These are phyloP conservation scores for Bombylius discolor DNA, from an alignment of 2,888 invertebrate species.

Conservation along the genomic window DNA sequence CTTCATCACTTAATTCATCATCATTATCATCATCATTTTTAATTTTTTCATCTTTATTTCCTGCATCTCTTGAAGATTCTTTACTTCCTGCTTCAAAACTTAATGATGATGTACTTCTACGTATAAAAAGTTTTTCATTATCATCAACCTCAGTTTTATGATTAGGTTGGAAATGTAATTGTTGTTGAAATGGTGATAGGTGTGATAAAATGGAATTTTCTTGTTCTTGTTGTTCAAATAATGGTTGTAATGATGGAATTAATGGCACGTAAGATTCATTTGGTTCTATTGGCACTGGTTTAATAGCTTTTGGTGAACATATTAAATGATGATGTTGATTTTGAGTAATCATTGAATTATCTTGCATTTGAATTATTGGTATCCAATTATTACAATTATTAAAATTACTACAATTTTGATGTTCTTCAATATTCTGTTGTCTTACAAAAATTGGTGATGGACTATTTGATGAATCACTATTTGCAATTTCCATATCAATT, in stretches of 20 bases:
- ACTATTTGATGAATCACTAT: conserved; percentile 29
- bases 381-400: conserved; percentile 7
- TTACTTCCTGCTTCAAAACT: no score
- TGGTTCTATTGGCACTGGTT: not conserved
- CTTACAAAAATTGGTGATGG: conserved; percentile 10
- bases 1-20: conserved; percentile 21
- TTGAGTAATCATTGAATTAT: not conserved
- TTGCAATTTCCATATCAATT: conserved; percentile 34
- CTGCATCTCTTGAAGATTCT: not conserved
- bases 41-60: not conserved
- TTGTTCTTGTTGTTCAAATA: not conserved
- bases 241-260: not conserved
- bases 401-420: not conserved
- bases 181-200: not conserved
- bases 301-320: conserved; percentile 8
- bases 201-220: no score
- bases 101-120: not conserved
- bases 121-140: not conserved
- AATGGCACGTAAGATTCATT: not conserved
- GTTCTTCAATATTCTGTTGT: not conserved
- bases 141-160: not conserved
- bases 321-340: conserved; percentile 12
- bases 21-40: not conserved
- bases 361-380: conserved; percentile 16
- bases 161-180: not conserved